These are phyloP conservation scores for Halcyon smyrnensis DNA, from an alignment of 2,797 vertebrate species.

Conservation along the genomic window DNA sequence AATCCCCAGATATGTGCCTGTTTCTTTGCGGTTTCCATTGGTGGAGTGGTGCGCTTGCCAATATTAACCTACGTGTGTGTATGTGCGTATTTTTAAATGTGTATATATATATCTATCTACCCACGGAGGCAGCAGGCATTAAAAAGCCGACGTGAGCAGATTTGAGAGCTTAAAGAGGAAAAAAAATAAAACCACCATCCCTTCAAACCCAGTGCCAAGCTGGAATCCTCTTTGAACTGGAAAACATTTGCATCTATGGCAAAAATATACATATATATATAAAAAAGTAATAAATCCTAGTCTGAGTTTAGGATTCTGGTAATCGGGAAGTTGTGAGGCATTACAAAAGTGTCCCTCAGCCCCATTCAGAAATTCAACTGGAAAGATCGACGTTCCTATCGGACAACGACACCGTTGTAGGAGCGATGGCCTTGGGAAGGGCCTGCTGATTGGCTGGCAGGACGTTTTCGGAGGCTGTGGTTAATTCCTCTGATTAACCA, in stretches of 20 bases:
- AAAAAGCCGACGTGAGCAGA: not conserved
- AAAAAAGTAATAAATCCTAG: not conserved
- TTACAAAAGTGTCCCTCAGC: not conserved
- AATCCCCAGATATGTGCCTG: conserved; percentile 54
- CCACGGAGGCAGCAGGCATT: not conserved
- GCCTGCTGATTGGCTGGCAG: not conserved
- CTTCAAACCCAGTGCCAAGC: not conserved
- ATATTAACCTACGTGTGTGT: not conserved
- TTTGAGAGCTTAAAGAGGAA: not conserved
- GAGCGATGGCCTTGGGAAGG: not conserved
- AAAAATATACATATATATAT: no score
- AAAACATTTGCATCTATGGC: not conserved
- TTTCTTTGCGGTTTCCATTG: conserved; percentile 35
- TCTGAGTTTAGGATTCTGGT: not conserved
- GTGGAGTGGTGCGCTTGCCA: conserved; percentile 13
- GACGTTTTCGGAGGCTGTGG: not conserved
- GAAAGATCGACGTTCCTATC: not conserved
- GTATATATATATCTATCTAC: not conserved
- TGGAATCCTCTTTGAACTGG: not conserved
- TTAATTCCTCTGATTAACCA: conserved; percentile 15
- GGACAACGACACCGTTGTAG: not conserved
- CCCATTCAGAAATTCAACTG: not conserved
- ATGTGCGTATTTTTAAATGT: not conserved
- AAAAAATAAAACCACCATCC: not conserved
- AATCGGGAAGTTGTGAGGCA: not conserved